A percentile compares a stretch with the other conserved stretches of the same genome.
Conservation (phyloP, 2,888 invertebrate genomes). For the Andricus quercusramuli region DNA sequence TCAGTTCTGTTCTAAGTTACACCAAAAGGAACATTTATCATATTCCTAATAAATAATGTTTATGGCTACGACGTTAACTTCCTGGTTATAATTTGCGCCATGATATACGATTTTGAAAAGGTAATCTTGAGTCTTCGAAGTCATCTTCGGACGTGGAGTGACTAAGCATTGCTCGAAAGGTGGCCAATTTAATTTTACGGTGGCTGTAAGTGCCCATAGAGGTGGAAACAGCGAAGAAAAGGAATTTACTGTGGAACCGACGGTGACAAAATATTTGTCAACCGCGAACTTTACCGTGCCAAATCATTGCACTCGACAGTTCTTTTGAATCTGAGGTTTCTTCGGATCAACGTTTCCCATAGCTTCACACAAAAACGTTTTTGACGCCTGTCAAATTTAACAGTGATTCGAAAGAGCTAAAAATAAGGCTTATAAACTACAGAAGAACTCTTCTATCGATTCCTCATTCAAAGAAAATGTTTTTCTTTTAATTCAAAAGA, state of each 20-base stretch:
- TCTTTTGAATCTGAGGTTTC: constrained; percentile 24
- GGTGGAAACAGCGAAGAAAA: constrained; percentile 41
- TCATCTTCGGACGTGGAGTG: not conserved
- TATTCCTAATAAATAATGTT: too few species aligned
- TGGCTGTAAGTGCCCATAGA: constrained; percentile 45
- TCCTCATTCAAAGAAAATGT: not conserved
- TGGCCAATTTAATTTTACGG: constrained; percentile 48
- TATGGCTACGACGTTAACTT: too few species aligned
- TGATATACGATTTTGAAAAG: not conserved
- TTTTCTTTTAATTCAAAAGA: not conserved
- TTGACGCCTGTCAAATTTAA: constrained; percentile 28
- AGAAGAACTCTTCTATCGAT: not conserved
- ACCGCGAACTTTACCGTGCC: constrained; percentile 30
- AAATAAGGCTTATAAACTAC: not conserved
- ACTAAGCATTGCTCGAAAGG: not conserved
- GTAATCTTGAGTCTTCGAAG: not conserved
- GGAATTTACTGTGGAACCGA: constrained; percentile 12
- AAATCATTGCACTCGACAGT: constrained; percentile 42
- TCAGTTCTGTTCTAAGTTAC: too few species aligned
- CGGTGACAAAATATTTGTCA: constrained; percentile 47
- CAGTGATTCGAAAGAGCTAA: constrained; percentile 11
- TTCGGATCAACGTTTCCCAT: constrained; percentile 8
- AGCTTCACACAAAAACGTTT: constrained; percentile 19
- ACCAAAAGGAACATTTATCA: too few species aligned
- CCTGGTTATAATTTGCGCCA: not conserved